phyloP scores from a whole-genome alignment of 2,797 vertebrate species.

The Chelmon rostratus region DNA sequence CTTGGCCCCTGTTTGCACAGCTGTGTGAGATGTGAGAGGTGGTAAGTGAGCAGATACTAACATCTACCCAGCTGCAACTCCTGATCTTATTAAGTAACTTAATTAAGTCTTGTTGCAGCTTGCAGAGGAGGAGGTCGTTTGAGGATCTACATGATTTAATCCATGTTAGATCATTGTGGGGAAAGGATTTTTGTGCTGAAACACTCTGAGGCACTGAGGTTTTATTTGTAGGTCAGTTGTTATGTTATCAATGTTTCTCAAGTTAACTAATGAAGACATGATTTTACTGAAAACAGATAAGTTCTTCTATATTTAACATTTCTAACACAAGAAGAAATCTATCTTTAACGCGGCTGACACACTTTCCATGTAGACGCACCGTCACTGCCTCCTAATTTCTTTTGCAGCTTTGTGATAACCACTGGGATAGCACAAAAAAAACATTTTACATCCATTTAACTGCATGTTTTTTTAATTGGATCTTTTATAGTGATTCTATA shows the following conservation, averaged over 20 bases:
- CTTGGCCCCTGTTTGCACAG: conserved; percentile 5
- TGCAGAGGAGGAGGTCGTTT: background rate
- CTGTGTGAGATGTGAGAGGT: background rate
- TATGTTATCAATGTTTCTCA: too few relatives aligned
- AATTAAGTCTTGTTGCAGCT: background rate
- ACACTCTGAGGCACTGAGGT: background rate
- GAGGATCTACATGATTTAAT: background rate
- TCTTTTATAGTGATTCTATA: conserved; percentile 43
- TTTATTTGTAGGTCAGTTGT: too few relatives aligned
- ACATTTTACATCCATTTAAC: conserved; percentile 32
- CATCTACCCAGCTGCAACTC: background rate
- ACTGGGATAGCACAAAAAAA: background rate
- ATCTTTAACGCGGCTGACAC: background rate
- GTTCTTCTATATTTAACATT: too few relatives aligned
- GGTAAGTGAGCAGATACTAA: background rate
- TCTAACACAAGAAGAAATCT: too few relatives aligned
- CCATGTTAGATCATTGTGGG: background rate
- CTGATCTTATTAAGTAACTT: background rate
- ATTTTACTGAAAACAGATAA: too few relatives aligned
- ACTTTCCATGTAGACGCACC: background rate
- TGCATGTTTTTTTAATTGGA: conserved; percentile 47
- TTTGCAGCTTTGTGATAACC: conserved; percentile 3
- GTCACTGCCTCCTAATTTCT: background rate
- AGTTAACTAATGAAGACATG: too few relatives aligned
- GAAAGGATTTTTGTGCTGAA: background rate